Conservation (phyloP, 2,797 vertebrate species). For the Rhadinocentrus ornatus region DNA sequence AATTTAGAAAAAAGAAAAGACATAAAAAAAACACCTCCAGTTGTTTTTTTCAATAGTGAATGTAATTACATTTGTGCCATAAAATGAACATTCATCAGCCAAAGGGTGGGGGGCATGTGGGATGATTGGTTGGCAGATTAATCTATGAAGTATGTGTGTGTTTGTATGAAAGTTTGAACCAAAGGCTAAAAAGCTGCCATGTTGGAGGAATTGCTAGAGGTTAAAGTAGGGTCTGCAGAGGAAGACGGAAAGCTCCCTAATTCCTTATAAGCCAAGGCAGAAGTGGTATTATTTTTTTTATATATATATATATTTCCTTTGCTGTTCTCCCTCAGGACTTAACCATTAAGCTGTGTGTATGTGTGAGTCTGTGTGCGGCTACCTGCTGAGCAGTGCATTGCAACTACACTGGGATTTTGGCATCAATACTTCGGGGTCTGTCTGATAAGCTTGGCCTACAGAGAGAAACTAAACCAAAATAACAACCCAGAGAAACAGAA, state of each 20-base stretch:
- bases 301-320: slow-evolving; percentile 24
- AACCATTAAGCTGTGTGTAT: slow-evolving; percentile 33
- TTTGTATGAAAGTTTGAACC: slow-evolving; percentile 33
- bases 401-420: slow-evolving; percentile 71
- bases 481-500: slow-evolving; percentile 63
- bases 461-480: slow-evolving; percentile 75
- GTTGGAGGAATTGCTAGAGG: slow-evolving; percentile 60
- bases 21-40: slow-evolving; percentile 8
- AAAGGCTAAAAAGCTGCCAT: slow-evolving; percentile 61
- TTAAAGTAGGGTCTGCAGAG: slow-evolving; percentile 57
- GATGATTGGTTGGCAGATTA: slow-evolving; percentile 34
- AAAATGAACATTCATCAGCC: slow-evolving; percentile 51
- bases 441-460: slow-evolving; percentile 74
- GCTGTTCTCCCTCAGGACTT: slow-evolving; percentile 46
- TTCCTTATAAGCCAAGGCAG: slow-evolving; percentile 55
- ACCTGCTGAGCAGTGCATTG: slow-evolving; percentile 71
- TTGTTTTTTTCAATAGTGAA: slow-evolving; percentile 4
- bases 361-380: slow-evolving; percentile 43
- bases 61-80: slow-evolving; percentile 41
- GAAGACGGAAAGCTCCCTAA: slow-evolving; percentile 61
- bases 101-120: slow-evolving; percentile 43
- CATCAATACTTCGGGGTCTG: slow-evolving; percentile 73
- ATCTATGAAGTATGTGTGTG: slow-evolving; percentile 32
- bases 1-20: background rate
- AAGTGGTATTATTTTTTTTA: slow-evolving; percentile 49